phyloP scores from a whole-genome alignment of 2,797 vertebrate genomes.

The Borostomias antarcticus region DNA sequence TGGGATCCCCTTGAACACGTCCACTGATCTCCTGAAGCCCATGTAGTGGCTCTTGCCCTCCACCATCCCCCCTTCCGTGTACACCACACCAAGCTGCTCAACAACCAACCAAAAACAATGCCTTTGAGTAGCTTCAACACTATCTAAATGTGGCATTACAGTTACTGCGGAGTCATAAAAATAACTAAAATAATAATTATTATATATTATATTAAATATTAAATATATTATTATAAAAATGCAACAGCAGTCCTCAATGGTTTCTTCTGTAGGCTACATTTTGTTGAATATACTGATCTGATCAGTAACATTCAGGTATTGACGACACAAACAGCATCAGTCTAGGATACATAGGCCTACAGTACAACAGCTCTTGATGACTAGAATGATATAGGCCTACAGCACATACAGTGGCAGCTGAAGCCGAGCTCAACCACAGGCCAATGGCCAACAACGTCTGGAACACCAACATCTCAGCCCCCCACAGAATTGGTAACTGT shows the following conservation, averaged over 20 bases:
- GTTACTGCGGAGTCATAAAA: background rate
- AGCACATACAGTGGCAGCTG: conserved; percentile 3
- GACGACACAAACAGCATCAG: background rate
- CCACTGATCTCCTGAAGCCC: conserved; percentile 66
- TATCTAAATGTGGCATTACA: background rate
- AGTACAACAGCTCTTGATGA: no score
- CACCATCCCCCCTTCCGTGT: conserved; percentile 82
- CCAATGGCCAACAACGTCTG: conserved; percentile 43
- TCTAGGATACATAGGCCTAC: no score
- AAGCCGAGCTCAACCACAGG: conserved; percentile 44
- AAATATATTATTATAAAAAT: background rate
- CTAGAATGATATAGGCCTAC: no score
- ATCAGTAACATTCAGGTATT: background rate
- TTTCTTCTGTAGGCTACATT: no score
- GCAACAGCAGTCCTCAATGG: no score
- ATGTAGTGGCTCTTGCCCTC: conserved; percentile 75
- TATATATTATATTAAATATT: background rate
- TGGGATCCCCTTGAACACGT: conserved; percentile 87
- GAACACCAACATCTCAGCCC: conserved; percentile 66
- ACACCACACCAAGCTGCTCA: conserved; percentile 67
- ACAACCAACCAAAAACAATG: no score
- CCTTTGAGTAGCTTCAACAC: background rate
- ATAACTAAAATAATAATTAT: no score
- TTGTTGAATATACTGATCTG: background rate
- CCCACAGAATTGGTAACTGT: no score